Evolutionary conservation across 2,888 invertebrate species (phyloP).

Genomic region (Acronicta aceris): DNA sequence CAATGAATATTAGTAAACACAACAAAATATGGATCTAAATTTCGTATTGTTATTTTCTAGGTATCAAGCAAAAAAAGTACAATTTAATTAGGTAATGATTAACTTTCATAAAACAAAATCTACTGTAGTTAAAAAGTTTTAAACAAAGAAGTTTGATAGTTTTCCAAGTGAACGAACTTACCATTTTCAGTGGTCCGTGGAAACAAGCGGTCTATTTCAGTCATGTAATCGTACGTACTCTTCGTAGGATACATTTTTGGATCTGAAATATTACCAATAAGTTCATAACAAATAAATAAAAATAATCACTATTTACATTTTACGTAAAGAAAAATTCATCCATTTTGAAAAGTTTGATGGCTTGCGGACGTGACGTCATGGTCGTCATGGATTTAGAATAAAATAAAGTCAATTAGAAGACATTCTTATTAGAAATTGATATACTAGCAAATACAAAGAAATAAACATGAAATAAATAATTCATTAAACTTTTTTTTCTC

Average conservation of each 20-base stretch:
- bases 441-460: background rate
- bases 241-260: conserved; percentile 74
- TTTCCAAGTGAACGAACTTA: conserved; percentile 53
- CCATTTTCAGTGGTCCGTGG: conserved; percentile 68
- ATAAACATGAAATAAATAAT: background rate
- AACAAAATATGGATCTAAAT: no score
- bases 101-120: background rate
- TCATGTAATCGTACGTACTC: conserved; percentile 67
- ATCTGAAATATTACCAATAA: conserved; percentile 57
- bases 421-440: background rate
- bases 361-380: conserved; percentile 36
- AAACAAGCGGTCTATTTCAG: conserved; percentile 73
- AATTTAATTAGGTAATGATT: no score
- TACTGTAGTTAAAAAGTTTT: background rate
- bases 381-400: background rate
- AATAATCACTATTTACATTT: conserved; percentile 48
- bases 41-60: no score
- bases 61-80: no score
- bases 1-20: no score
- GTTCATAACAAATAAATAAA: conserved; percentile 25
- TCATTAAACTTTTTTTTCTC: no score
- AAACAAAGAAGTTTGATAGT: no score
- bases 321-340: conserved; percentile 32
- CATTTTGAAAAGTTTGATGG: conserved; percentile 38
- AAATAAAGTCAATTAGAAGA: background rate